Evolutionary conservation across 2,888 invertebrate genomes (phyloP), one percentile per base, ranked within the genome.

Genomic region (Chydorus sphaericus): DNA sequence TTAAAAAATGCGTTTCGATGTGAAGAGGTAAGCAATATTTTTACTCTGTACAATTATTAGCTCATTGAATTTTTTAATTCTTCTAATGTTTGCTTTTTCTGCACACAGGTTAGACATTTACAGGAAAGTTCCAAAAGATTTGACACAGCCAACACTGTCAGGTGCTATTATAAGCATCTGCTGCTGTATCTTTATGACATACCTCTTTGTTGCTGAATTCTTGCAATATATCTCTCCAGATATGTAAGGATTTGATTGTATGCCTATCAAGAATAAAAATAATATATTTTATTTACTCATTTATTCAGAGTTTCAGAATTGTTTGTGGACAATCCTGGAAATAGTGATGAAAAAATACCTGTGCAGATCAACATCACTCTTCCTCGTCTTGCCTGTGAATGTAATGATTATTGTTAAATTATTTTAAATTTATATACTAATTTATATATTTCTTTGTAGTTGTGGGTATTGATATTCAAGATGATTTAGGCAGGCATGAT

Each of bases 401-500:
- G 76, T 77, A 65, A 69, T 71, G 67, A 31, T 60, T 44, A 60
- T 59, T 36, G 4, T 10, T 1, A 39, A 16, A n/a, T 14, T 59
- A 28, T 51, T 33, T 37, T 28, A 16, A 26, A 18, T n/a, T 11
- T 16, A 18, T 2, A 20, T 28, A 18, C n/a, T 56, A 29, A 38
- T 56, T 11, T 28, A 20, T 49, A 23, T 18, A 10, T 49, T 58
- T 52, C 53, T 55, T 56, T 61, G 18, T 63, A 76, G 76, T 66
- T 65, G 61, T 76, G 36, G 77, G 77, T 11, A 64, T 77, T 49
- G 77, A 77, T 62, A 77, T 77, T 59, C 77, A 77, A 65, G 77
- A 77, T 67, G 76, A 77, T 57, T 70, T 74, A 66, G 77, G 77
- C 1, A 65, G 77, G 51, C 77, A 77, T 65, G 77, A 77, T 65